phyloP scores from a whole-genome alignment of 1,140 invertebrate genomes.

The Habropoda laboriosa region DNA sequence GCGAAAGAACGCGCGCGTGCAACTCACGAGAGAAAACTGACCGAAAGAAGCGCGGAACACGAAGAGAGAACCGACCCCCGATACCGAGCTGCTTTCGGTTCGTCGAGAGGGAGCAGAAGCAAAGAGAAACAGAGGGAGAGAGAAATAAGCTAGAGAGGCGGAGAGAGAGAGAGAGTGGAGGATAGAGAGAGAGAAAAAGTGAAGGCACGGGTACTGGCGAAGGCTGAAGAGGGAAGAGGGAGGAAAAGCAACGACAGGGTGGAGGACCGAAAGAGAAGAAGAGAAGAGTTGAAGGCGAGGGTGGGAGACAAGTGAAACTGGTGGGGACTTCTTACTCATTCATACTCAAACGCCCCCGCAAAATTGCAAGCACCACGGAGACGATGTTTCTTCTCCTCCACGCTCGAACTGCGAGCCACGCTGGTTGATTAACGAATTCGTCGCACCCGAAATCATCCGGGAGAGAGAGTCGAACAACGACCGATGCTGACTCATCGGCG shows the following conservation, averaged over 20 bases:
- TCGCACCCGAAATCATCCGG: neutral
- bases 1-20: conserved; percentile 60
- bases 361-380: conserved; percentile 58
- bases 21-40: conserved; percentile 72
- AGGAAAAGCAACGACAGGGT: conserved; percentile 56
- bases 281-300: conserved; percentile 38
- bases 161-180: conserved; percentile 35
- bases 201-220: conserved; percentile 29
- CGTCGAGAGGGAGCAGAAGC: conserved; percentile 54
- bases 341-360: conserved; percentile 76
- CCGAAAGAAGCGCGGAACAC: conserved; percentile 73
- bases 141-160: conserved; percentile 13
- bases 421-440: conserved; percentile 54
- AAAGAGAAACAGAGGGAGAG: neutral
- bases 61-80: conserved; percentile 70
- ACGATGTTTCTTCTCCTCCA: conserved; percentile 35
- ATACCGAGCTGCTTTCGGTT: conserved; percentile 59
- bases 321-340: conserved; percentile 76
- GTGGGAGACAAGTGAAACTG: conserved; percentile 44
- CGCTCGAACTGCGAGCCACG: conserved; percentile 43
- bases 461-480: neutral
- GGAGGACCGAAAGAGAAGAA: conserved; percentile 54
- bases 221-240: neutral
- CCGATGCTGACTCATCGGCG: neutral
- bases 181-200: conserved; percentile 36